Evolutionary conservation across 2,888 invertebrate species (phyloP).

Genomic region (Volucella inanis): DNA sequence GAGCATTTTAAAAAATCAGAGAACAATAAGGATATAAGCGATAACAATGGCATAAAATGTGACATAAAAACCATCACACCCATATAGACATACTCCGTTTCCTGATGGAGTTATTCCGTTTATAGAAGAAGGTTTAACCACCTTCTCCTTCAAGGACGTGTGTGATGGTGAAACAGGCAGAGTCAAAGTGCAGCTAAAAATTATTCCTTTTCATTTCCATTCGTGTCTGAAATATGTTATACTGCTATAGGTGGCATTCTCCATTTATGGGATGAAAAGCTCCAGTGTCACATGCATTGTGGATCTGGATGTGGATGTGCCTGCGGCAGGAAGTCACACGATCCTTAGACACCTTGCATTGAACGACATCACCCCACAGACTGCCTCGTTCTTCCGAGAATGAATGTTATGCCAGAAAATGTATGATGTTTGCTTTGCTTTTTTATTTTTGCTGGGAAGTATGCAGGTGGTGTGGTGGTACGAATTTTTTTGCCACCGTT

Average conservation of each 20-base stretch:
- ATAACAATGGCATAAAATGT: constrained; percentile 68
- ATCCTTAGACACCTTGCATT: constrained; percentile 71
- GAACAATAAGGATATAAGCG: constrained; percentile 66
- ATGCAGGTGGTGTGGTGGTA: constrained; percentile 7
- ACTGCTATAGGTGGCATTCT: background rate
- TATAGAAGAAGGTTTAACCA: background rate
- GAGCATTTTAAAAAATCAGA: constrained; percentile 68
- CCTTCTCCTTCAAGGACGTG: constrained; percentile 19
- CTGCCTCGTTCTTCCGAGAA: constrained; percentile 9
- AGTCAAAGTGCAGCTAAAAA: constrained; percentile 71
- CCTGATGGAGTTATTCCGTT: constrained; percentile 31
- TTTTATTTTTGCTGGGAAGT: background rate
- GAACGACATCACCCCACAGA: constrained; percentile 6
- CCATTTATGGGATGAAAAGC: constrained; percentile 13
- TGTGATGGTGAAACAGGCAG: constrained; percentile 33
- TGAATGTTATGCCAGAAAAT: constrained; percentile 34
- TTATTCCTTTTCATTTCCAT: constrained; percentile 71
- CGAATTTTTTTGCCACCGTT: constrained; percentile 15
- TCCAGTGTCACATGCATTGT: constrained; percentile 30
- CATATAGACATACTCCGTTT: constrained; percentile 15
- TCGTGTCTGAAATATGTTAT: constrained; percentile 67
- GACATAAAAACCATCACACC: constrained; percentile 48
- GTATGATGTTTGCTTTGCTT: constrained; percentile 48
- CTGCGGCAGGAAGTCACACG: constrained; percentile 75
- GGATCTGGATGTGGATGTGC: constrained; percentile 58